phyloP scores from a whole-genome alignment of 2,113 vertebrate genomes.

The Silurus meridionalis region DNA sequence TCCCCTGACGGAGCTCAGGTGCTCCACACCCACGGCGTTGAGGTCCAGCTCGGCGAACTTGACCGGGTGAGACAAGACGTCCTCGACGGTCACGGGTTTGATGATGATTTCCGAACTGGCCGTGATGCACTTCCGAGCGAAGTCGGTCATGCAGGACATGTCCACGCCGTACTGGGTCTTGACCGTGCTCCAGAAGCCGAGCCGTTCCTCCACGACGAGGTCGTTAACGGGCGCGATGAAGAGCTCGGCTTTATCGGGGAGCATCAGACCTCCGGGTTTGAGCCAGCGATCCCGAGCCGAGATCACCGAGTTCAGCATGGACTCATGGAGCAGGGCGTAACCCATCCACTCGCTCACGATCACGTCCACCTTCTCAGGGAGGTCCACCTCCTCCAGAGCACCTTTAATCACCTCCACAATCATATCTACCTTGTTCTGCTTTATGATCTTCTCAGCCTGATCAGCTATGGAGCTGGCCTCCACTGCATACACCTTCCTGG shows the following conservation, averaged over 20 bases:
- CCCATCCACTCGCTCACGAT: conserved; percentile 94
- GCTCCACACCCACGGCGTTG: conserved; percentile 68
- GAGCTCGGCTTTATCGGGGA: conserved; percentile 78
- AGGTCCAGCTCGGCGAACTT: conserved; percentile 81
- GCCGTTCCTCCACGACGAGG: conserved; percentile 76
- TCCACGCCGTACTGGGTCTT: conserved; percentile 83
- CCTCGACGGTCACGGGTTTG: conserved; percentile 76
- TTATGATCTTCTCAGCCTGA: conserved; percentile 78
- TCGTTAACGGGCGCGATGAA: conserved; percentile 80
- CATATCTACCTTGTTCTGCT: conserved; percentile 80
- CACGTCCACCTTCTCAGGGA: conserved; percentile 82
- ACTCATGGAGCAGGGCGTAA: conserved; percentile 84
- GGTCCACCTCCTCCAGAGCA: conserved; percentile 77
- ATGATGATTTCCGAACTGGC: conserved; percentile 79
- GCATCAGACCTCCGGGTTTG: conserved; percentile 78
- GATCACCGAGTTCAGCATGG: conserved; percentile 85
- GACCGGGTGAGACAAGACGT: conserved; percentile 81
- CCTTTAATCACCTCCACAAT: conserved; percentile 76
- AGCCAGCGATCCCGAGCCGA: conserved; percentile 83
- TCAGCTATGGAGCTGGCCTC: conserved; percentile 85
- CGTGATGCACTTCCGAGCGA: conserved; percentile 82
- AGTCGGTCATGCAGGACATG: conserved; percentile 82
- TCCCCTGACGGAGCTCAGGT: conserved; percentile 74
- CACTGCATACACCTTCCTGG: conserved; percentile 82
- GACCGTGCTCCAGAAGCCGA: conserved; percentile 83